Base-by-base conservation (phyloP, 2,797 vertebrate genomes). In the Discoglossus pictus region DNA sequence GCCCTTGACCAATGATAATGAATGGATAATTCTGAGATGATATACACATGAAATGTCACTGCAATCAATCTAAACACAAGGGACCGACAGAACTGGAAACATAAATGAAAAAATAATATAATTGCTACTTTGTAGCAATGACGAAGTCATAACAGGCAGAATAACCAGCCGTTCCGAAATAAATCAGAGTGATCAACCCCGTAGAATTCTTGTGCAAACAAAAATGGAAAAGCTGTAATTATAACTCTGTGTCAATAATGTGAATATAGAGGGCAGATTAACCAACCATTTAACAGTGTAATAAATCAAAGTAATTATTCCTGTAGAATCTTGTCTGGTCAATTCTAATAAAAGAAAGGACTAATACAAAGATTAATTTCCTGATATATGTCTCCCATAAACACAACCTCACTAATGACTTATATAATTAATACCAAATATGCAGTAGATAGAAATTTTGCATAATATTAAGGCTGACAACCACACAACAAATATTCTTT, bases 261-360 rank as follows among this genome's bases (percentile, higher is more conserved):
- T n/a, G 62, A 15, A 48, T 43, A 35, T 72, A 60, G 54, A 73
- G 69, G 12, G 54, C 36, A 38, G 38, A 72, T 48, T 31, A 70
- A 56, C 68, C 68, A 63, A 58, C 35, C 68, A 50, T 63, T 68
- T 42, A 63, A 60, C 50, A 25, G 21, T 43, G 47, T 58, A 53
- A 53, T 64, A 69, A 74, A 56, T 53, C 53, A 73, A 10, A 51
- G 54, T 42, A 72, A 39, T 56, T 61, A 73, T 39, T 72, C 21
- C 65, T 39, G 17, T 18, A 15, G 43, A 46, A 21, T 17, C 66
- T 7, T 72, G 15, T 50, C 42, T 55, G 8, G 58, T 62, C 68
- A 59, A 13, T 59, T 39, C 39, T 39, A 73, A 71, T 73, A 63
- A 72, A 64, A 68, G 17, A 53, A 47, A 56, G 24, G 51, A 69